Evolutionary conservation across 2,113 vertebrate genomes (phyloP), one percentile per base, ranked within the genome.

Genomic region (Malaclemys terrapin): DNA sequence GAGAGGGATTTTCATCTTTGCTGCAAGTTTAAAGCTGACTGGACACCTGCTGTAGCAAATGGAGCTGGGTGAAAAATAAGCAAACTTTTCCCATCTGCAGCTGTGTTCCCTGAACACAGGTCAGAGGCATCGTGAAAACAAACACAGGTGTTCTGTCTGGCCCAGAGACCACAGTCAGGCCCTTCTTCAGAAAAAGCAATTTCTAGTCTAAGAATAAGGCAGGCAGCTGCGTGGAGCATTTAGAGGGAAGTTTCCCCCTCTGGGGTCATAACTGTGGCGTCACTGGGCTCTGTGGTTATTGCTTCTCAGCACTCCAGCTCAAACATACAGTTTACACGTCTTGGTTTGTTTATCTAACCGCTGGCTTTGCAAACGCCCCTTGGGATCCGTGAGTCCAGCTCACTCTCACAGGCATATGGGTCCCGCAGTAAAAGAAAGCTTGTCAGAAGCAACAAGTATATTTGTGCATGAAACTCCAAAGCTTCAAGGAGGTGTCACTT

Each of bases 21-120:
- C 50, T 90, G 87, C 82, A 82, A 82, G 93, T 45, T 9, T 31
- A 89, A 95, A 84, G 76, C 57, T 29, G 89, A 94, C 20, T 50
- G 89, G 75, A 76, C 50, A 94, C 84, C 89, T 89, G 81, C 81
- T 54, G 45, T 31, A 75, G 72, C 42, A 94, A 92, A 94, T 0
- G 0, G 38, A 89, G 91, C 80, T 78, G 38, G 72, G 89, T 2
- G 1, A n/a, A 11, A 0, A 0, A 76, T n/a, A 57, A 85, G 53
- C 47, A 31, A 94, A 50, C 57, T 2, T 53, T 50, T 5, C 0
- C 14, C 1, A 3, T 78, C 49, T 6, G 1, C 62, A 91, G 92
- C 50, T 2, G 3, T n/a, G 78, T 65, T 78, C 79, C 52, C 11
- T 1, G 3, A 56, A 57, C 88, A 49, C 90, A 22, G 2, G 27